Percentiles rank a stretch among this genome's conserved stretches.
Conservation (phyloP, 2,888 invertebrate genomes). For the Thereva unica region DNA sequence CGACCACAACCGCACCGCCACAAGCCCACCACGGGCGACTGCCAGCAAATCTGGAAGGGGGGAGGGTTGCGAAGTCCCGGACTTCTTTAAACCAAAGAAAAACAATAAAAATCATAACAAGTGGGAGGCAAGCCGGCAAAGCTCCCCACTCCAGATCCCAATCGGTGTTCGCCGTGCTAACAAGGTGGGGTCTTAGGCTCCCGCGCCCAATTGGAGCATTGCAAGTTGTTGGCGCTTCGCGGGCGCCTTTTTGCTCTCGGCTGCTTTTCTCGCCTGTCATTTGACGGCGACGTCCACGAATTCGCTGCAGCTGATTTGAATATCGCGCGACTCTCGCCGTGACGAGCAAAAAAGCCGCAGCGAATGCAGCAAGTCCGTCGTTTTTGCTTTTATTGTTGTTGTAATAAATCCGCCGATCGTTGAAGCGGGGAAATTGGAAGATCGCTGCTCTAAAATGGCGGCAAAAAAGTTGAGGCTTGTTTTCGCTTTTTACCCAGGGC, state of each 20-base stretch:
- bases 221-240: background rate
- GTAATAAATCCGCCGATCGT: background rate
- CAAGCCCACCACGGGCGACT: conserved; percentile 2
- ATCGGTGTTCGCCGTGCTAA: background rate
- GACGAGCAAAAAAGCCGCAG: background rate
- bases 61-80: background rate
- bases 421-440: conserved; percentile 19
- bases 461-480: background rate
- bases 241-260: background rate
- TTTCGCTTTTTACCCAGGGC: background rate
- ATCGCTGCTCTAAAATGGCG: conserved; percentile 4
- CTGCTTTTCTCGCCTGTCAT: background rate
- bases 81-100: background rate
- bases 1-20: background rate
- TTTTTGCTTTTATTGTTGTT: too few relatives aligned
- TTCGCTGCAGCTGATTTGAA: conserved; percentile 5
- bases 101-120: conserved; percentile 4
- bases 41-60: background rate
- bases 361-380: background rate
- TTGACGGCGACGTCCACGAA: too few relatives aligned
- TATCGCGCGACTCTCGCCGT: background rate
- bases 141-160: conserved; percentile 21
- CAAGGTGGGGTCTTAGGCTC: conserved; percentile 11
- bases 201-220: conserved; percentile 7
- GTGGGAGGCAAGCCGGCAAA: conserved; percentile 12